These are phyloP conservation scores for Sarcophaga rosellei DNA, from an alignment of 2,888 invertebrate species.

Conservation along the genomic window DNA sequence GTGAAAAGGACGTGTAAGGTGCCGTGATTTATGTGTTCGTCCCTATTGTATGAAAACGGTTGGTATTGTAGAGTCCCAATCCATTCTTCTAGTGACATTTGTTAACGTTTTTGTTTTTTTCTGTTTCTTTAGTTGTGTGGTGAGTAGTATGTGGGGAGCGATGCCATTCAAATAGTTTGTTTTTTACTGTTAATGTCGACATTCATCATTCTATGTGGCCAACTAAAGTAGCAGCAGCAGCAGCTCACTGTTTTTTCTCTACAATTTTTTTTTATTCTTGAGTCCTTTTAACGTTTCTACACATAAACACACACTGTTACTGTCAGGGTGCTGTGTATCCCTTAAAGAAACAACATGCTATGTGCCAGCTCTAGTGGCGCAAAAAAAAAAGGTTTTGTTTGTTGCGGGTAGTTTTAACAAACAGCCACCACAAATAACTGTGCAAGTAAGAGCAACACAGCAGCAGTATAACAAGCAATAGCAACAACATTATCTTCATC, in stretches of 20 bases:
- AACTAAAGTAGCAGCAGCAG: constrained; percentile 19
- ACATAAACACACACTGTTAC: background rate
- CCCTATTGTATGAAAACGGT: constrained; percentile 10
- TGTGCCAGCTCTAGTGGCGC: background rate
- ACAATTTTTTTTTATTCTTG: background rate
- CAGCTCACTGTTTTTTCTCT: background rate
- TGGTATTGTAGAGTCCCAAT: constrained; percentile 11
- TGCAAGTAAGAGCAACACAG: background rate
- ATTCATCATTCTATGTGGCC: constrained; percentile 49
- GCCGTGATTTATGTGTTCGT: constrained; percentile 31
- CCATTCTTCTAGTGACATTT: background rate
- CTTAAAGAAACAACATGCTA: constrained; percentile 32
- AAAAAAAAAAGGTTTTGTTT: constrained; percentile 20
- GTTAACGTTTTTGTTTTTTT: background rate
- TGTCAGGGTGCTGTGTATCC: background rate
- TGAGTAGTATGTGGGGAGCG: background rate
- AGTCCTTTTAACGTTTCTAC: background rate
- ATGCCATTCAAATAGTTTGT: constrained; percentile 45
- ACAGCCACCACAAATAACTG: background rate
- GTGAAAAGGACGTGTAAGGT: background rate
- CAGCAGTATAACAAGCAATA: background rate
- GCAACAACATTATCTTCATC: background rate
- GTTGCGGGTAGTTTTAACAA: constrained; percentile 31
- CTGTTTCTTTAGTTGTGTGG: constrained; percentile 18
- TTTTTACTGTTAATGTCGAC: constrained; percentile 49